Percentiles rank a stretch among this genome's conserved stretches.
phyloP scores from a whole-genome alignment of 2,797 vertebrate species.

The Halcyon chelicuti region DNA sequence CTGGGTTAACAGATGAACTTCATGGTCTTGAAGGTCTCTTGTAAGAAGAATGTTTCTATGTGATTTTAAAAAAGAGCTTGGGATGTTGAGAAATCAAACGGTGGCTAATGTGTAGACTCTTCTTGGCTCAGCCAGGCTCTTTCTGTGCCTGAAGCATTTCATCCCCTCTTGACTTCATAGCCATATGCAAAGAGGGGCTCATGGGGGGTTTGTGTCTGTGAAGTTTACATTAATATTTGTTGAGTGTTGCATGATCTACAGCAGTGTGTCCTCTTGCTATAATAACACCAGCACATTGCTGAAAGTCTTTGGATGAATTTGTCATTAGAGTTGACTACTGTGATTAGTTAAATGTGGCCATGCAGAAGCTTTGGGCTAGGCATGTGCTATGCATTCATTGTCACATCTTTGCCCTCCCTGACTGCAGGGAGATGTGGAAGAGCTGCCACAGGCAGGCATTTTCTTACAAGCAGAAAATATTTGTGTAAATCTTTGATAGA shows the following conservation, averaged over 20 bases:
- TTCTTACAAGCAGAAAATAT: background rate
- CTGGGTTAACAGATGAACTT: background rate
- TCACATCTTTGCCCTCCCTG: background rate
- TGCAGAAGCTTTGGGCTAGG: background rate
- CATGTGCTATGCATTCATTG: background rate
- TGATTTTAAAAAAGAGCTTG: background rate
- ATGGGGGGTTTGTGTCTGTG: accelerated
- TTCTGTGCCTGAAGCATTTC: background rate
- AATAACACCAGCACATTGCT: background rate
- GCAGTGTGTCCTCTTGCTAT: background rate
- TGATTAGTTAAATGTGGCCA: background rate
- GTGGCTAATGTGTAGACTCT: accelerated
- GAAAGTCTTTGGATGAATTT: background rate
- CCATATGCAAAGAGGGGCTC: background rate
- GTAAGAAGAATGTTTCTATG: background rate
- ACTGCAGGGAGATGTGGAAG: background rate
- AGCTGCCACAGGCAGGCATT: background rate
- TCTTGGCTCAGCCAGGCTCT: background rate
- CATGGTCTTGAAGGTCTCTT: background rate
- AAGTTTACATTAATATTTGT: background rate
- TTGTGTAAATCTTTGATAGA: background rate
- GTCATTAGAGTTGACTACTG: background rate
- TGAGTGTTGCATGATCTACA: background rate
- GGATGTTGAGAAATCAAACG: background rate
- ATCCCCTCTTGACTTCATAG: background rate